Base-by-base conservation (phyloP, 2,888 invertebrate genomes). In the Pandemis cinnamomeana region DNA sequence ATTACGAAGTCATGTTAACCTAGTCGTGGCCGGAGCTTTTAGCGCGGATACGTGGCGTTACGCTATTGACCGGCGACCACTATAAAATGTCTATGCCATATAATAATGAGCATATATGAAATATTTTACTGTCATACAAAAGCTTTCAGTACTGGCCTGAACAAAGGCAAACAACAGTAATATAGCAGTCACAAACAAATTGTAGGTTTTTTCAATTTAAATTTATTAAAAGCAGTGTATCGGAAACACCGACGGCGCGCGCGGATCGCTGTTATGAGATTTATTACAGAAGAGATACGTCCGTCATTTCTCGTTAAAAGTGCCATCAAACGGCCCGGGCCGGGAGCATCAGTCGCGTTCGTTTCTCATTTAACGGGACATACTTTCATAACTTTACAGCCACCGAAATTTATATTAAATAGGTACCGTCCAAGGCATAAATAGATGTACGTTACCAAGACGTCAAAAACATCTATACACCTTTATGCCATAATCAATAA, bases 301-400 rank as follows among this genome's bases (percentile, higher is more conserved):
- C 42, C 69, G 72, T 69, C 72, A 73, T 73, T 73, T 73, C 61
- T 73, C 64, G 64, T 64, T 58, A 63, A 71, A 67, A 64, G 58
- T 67, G 42, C 51, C 72, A 55, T 68, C 72, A 55, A 55, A 73
- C 36, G 58, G 63, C 11, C 20, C 48, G 15, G 41, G 36, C 46
- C 36, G 60, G 68, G 48, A 64, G 71, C 51, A 13, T 48, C 44
- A 36, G 72, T 68, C 68, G 64, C 20, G 7, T 36, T 20, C 53
- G 11, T 15, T 63, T 27, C 42, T 13, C 53, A 20, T 58, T 68
- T 10, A 73, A 60, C 36, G 63, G 69, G 41, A 58, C 62, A 51
- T 27, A 48, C 11, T 13, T 64, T 8, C 48, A 64, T 27, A 27
- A 64, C 6, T 20, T 27, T 7, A 11, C 10, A 58, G 0, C 20